Evolutionary conservation across 2,888 invertebrate species (phyloP).

Genomic region (Choristoneura rosaceana): DNA sequence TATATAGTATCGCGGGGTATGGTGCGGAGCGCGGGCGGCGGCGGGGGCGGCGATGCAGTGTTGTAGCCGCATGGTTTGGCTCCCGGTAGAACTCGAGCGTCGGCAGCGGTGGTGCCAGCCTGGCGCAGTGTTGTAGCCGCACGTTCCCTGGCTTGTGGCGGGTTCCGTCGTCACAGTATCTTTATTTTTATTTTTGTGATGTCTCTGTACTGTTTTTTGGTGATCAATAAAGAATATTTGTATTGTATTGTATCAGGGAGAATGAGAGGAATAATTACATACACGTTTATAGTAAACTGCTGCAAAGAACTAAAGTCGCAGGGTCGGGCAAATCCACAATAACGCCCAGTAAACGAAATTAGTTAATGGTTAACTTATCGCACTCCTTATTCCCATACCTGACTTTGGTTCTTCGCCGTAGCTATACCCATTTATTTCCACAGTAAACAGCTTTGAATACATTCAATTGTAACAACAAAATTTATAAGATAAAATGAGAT

Average conservation of each 20-base stretch:
- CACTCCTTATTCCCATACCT: background rate
- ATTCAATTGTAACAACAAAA: slow-evolving; percentile 30
- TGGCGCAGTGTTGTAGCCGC: too few species aligned
- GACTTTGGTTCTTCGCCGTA: background rate
- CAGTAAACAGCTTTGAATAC: slow-evolving; percentile 27
- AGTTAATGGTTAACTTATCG: background rate
- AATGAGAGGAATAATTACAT: background rate
- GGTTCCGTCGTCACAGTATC: too few species aligned
- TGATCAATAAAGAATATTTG: too few species aligned
- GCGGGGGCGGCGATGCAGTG: too few species aligned
- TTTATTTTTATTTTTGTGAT: too few species aligned
- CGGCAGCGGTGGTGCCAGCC: too few species aligned
- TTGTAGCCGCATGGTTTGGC: too few species aligned
- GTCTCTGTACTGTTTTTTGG: too few species aligned
- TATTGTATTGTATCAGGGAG: background rate
- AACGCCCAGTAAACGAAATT: background rate
- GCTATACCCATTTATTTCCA: slow-evolving; percentile 36
- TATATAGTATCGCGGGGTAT: too few species aligned
- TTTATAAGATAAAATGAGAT: slow-evolving; percentile 15
- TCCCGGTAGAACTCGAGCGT: too few species aligned
- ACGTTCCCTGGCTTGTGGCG: too few species aligned
- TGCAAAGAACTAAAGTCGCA: slow-evolving; percentile 23
- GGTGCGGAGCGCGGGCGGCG: too few species aligned
- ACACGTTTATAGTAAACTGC: slow-evolving; percentile 18
- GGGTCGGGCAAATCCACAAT: background rate